A percentile compares a stretch with the other conserved stretches of the same genome.
Conservation (phyloP, 2,113 vertebrate species). For the Anguilla japonica region DNA sequence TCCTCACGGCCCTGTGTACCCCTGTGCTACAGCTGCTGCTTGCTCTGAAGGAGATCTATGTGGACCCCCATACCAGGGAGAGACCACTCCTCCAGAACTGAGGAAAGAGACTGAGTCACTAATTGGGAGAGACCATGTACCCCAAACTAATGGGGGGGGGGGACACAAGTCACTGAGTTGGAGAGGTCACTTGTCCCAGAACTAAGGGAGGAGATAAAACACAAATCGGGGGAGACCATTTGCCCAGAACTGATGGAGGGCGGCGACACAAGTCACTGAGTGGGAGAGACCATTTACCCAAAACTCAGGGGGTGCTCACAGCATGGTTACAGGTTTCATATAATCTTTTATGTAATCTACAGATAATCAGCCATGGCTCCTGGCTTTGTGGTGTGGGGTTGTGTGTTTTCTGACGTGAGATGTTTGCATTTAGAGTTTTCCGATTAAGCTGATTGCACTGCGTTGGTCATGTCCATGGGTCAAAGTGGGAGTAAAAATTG, state of each 20-base stretch:
- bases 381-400: not conserved
- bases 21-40: slow-evolving; percentile 36
- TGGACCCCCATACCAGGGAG: not conserved
- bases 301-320: not conserved
- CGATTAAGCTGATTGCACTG: no score
- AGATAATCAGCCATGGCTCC: not conserved
- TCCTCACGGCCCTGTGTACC: slow-evolving; percentile 41
- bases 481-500: not conserved
- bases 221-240: not conserved
- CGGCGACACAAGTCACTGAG: not conserved
- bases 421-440: no score
- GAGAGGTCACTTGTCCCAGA: not conserved
- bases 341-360: not conserved
- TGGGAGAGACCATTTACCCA: not conserved
- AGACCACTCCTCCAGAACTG: not conserved
- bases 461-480: no score
- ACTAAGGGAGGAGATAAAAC: not conserved
- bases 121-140: not conserved
- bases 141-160: not conserved
- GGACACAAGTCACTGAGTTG: not conserved
- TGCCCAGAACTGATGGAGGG: not conserved
- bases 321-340: no score
- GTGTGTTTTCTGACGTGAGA: not conserved
- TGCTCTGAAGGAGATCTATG: slow-evolving; percentile 37
- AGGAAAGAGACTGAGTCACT: no score